Evolutionary conservation across 2,797 vertebrate genomes (phyloP), one percentile per base, ranked within the genome.

Genomic region (Melopsittacus undulatus): DNA sequence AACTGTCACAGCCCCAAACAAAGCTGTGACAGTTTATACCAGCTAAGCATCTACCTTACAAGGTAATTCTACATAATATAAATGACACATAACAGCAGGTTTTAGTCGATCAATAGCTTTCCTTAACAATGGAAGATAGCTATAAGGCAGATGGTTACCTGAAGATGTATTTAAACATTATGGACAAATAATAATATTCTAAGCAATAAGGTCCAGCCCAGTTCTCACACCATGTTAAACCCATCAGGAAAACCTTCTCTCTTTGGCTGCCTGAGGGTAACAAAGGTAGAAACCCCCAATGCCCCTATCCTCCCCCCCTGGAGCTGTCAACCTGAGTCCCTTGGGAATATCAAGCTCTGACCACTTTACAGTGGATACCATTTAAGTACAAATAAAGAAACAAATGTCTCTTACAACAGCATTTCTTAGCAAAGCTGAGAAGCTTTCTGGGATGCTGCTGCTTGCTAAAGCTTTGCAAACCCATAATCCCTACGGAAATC

Each of bases 121-220:
- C 98, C 97, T 98, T 98, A 98, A 97, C 97, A 97, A 98, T 97
- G 98, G 97, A 98, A 98, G 98, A 98, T 98, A 98, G 98, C 98
- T 98, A 97, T 99, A 99, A 99, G 99, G 99, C 99, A 99, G 99
- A 98, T 98, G 98, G 98, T 98, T 98, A 98, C 98, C 99, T 99
- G 99, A 98, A 99, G 98, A 98, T 98, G 98, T 98, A 97, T 97
- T 98, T 98, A 98, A 95, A 98, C 97, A 95, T 96, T 97, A 98
- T 96, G 97, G 98, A 98, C 98, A 97, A 98, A 99, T 98, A 98
- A 98, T 97, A 97, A 98, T 96, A 97, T 96, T 97, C 98, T 98
- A 98, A 98, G 97, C 98, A 96, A 90, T 95, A 96, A 98, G 98
- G 97, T 97, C 98, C 98, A 97, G 97, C 98, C 98, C 30, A 95